Percentiles rank a stretch among this genome's conserved stretches.
These are phyloP conservation scores for Monoplex corrugatus DNA, from an alignment of 2,888 invertebrate species.

Conservation along the genomic window DNA sequence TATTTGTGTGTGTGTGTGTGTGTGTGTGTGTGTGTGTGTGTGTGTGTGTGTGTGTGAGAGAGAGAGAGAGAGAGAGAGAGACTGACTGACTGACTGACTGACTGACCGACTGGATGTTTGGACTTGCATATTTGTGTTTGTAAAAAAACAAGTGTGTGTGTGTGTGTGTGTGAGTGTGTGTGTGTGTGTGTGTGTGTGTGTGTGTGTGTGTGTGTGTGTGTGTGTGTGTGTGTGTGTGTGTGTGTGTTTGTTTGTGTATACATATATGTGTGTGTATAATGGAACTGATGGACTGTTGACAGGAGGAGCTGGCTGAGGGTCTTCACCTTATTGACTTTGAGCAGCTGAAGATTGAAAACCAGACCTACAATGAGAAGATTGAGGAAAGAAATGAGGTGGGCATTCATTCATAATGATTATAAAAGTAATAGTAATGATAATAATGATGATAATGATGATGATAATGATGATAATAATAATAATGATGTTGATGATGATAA, in stretches of 20 bases:
- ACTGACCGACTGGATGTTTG: too few relatives aligned
- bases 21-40: not conserved
- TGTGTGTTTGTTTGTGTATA: not conserved
- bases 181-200: not conserved
- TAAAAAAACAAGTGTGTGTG: too few relatives aligned
- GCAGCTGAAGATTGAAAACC: constrained; percentile 84
- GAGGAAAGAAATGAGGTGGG: constrained; percentile 84
- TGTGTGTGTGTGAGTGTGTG: too few relatives aligned
- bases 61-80: too few relatives aligned
- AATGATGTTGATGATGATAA: too few relatives aligned
- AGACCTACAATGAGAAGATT: constrained; percentile 84
- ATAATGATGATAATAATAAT: too few relatives aligned
- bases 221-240: not conserved
- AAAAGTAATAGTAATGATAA: too few relatives aligned
- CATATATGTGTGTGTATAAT: not conserved
- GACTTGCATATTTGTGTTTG: too few relatives aligned
- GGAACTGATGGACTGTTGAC: constrained; percentile 37
- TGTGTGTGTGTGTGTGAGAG: not conserved
- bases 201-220: not conserved
- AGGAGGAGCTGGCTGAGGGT: constrained; percentile 84
- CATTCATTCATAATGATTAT: not conserved
- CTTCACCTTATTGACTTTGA: constrained; percentile 84
- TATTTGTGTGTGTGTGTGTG: not conserved
- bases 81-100: too few relatives aligned
- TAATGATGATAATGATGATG: too few relatives aligned